Evolutionary conservation across 2,888 invertebrate species (phyloP), one percentile per base, ranked within the genome.

Genomic region (Tridacna crocea): DNA sequence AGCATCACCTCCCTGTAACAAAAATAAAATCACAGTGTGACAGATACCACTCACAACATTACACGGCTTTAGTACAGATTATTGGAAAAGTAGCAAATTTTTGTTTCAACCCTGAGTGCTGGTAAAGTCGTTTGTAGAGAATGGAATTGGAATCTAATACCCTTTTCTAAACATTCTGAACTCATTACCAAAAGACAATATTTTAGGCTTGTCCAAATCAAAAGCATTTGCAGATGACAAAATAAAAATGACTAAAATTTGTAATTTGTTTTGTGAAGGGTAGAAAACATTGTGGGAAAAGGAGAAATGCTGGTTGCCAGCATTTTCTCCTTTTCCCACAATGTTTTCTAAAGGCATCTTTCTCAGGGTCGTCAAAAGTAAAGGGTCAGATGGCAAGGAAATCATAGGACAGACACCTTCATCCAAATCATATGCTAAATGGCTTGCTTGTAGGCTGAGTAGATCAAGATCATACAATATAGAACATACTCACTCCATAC

Each of bases 1-100:
- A 19, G 83, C 75, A 58, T 82, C 83, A 72, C 26, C 80, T 22
- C 48, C 80, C 72, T 68, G 72, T 63, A 77, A 55, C 55, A 55
- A 55, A 1, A 4, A 55, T 55, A 55, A 55, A n/a, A 2, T 10
- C 55, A 55, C 17, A 55, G n/a, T 10, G 4, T 19, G 19, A 55
- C 17, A 55, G 4, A 19, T 19, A 55, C 1, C 10, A n/a, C 2
- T 55, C 10, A 17, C 55, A 4, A 36, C 36, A 36, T 2, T 8
- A 36, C 36, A 36, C 36, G 8, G 36, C 36, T 8, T 36, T 36
- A 36, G 8, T 36, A 36, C 8, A 36, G 36, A 36, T 36, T 36
- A 36, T 8, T 36, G 36, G 2, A 36, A 2, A 36, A 36, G 8
- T 36, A 36, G 36, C 36, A 36, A 36, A 4, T 36, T 36, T 36